Evolutionary conservation across 2,797 vertebrate genomes (phyloP).

Genomic region (Esox lucius): DNA sequence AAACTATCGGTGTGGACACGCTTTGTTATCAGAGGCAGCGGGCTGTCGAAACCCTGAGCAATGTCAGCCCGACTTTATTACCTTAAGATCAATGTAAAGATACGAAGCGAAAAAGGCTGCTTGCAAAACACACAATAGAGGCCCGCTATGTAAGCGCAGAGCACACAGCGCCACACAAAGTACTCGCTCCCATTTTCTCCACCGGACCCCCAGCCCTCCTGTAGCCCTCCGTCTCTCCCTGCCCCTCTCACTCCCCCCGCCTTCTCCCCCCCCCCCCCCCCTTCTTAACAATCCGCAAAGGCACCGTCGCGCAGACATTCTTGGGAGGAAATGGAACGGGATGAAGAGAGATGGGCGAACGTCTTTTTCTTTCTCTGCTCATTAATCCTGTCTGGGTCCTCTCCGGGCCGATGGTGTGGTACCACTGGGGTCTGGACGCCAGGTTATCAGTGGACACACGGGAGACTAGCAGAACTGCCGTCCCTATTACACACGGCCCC

Average conservation of each 20-base stretch:
- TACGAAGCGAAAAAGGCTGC: conserved; percentile 53
- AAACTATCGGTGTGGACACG: conserved; percentile 51
- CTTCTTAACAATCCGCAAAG: conserved; percentile 29
- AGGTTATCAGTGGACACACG: conserved; percentile 55
- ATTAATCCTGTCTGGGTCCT: conserved; percentile 56
- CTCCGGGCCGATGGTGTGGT: conserved; percentile 55
- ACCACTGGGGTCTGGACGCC: conserved; percentile 33
- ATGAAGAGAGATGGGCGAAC: conserved; percentile 40
- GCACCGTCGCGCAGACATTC: conserved; percentile 13
- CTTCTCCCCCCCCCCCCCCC: not conserved
- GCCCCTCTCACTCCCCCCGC: conserved; percentile 31
- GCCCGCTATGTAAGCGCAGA: conserved; percentile 9
- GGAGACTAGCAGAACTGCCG: conserved; percentile 31
- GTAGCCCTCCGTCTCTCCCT: not conserved
- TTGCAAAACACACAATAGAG: conserved; percentile 47
- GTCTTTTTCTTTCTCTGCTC: conserved; percentile 62
- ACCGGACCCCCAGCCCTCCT: conserved; percentile 4
- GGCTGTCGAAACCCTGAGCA: conserved; percentile 60
- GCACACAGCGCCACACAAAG: not conserved
- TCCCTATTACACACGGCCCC: not conserved
- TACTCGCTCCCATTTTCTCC: conserved; percentile 22
- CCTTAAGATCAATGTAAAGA: conserved; percentile 63
- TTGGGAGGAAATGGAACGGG: conserved; percentile 28
- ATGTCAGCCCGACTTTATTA: conserved; percentile 61
- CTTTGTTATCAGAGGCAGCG: conserved; percentile 56